phyloP scores from a whole-genome alignment of 2,888 invertebrate genomes.

The Tethea ocularis region DNA sequence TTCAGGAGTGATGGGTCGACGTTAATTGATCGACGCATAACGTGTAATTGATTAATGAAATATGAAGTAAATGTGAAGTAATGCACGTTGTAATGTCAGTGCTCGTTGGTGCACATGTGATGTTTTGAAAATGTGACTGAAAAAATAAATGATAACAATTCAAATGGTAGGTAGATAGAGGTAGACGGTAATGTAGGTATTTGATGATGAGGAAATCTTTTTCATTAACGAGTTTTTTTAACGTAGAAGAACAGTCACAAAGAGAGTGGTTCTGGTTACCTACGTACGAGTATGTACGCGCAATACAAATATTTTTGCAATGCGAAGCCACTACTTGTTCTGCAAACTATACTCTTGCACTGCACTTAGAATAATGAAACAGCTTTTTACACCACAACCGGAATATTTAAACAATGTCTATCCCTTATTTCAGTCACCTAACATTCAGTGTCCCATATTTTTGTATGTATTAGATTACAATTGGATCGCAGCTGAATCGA shows the following conservation, averaged over 20 bases:
- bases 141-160: not conserved
- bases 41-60: slow-evolving; percentile 75
- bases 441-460: too few relatives aligned
- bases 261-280: too few relatives aligned
- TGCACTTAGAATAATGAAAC: not conserved
- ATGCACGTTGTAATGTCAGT: slow-evolving; percentile 32
- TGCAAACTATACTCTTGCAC: not conserved
- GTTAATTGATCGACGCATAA: slow-evolving; percentile 75
- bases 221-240: not conserved
- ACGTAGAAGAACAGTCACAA: too few relatives aligned
- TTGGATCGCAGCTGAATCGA: too few relatives aligned
- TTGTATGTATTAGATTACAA: too few relatives aligned
- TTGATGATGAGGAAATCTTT: not conserved
- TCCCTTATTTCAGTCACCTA: too few relatives aligned
- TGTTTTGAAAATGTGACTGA: not conserved
- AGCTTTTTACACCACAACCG: not conserved
- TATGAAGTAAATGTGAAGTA: slow-evolving; percentile 48
- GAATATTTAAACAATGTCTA: too few relatives aligned
- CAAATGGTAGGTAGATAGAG: not conserved
- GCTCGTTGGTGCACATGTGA: not conserved
- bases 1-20: slow-evolving; percentile 66
- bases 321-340: too few relatives aligned
- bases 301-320: too few relatives aligned
- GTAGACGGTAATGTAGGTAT: not conserved
- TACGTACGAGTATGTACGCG: too few relatives aligned